Conservation (phyloP, 2,888 invertebrate species). For the Micoletzkya japonica region DNA sequence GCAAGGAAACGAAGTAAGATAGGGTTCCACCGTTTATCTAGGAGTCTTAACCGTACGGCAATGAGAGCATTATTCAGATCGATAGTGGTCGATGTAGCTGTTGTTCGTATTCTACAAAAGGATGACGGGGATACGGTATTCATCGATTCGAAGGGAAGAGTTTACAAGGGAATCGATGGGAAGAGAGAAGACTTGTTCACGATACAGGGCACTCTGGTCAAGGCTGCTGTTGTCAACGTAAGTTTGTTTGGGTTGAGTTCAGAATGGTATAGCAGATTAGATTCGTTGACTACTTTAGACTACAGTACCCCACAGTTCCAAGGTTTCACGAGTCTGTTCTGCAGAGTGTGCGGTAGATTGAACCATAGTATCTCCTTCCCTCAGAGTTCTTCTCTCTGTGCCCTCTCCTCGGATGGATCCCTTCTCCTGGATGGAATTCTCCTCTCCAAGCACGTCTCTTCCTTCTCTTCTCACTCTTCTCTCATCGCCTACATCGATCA, state of each 20-base stretch:
- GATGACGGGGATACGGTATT: not conserved
- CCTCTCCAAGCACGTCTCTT: constrained; percentile 3
- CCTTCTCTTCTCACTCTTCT: not conserved
- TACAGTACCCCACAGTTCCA: too few species aligned
- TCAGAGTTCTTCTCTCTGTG: not conserved
- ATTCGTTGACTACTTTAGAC: too few species aligned
- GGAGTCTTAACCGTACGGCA: not conserved
- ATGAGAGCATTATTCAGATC: not conserved
- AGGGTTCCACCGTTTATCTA: not conserved
- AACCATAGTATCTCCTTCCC: not conserved
- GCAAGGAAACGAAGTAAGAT: not conserved
- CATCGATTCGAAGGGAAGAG: not conserved
- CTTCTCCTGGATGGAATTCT: not conserved
- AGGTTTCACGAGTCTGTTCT: too few species aligned
- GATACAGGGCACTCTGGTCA: too few species aligned
- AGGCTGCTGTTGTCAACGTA: too few species aligned
- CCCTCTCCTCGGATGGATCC: not conserved
- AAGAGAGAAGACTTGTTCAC: too few species aligned
- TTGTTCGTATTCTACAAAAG: too few species aligned
- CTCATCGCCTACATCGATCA: constrained; percentile 11
- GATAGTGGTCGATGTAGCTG: too few species aligned
- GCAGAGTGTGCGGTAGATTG: too few species aligned
- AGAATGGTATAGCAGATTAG: too few species aligned
- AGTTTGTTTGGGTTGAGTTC: too few species aligned
- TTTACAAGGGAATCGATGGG: too few species aligned